Percentiles rank a stretch among this genome's conserved stretches.
Evolutionary conservation across 2,888 invertebrate species (phyloP).

Genomic region (Theristus sp.): DNA sequence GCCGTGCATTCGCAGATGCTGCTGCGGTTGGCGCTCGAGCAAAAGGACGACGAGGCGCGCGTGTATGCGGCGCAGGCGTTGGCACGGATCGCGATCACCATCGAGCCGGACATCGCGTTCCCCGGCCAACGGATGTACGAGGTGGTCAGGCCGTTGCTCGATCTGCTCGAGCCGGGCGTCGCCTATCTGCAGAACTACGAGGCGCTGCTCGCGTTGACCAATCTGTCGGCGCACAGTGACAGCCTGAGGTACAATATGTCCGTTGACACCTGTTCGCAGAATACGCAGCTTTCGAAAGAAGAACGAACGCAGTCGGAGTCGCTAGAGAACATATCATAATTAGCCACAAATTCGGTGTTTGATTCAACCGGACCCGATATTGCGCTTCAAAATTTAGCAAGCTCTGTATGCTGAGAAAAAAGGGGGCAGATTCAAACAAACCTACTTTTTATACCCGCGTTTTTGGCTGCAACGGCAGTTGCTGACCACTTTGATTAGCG

Average conservation of each 20-base stretch:
- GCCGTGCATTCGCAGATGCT: slow-evolving; percentile 44
- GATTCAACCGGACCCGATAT: too few species aligned
- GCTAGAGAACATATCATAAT: too few species aligned
- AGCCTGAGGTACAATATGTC: slow-evolving; percentile 36
- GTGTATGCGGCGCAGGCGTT: slow-evolving; percentile 55
- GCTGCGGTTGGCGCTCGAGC: slow-evolving; percentile 58
- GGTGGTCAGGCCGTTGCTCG: slow-evolving; percentile 64
- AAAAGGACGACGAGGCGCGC: slow-evolving; percentile 59
- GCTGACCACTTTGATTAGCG: too few species aligned
- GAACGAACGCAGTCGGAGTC: too few species aligned
- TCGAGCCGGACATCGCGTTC: slow-evolving; percentile 87
- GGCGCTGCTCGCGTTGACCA: slow-evolving; percentile 81
- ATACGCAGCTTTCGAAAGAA: too few species aligned
- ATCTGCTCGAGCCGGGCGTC: slow-evolving; percentile 64
- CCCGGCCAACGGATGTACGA: slow-evolving; percentile 61
- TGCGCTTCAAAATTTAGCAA: too few species aligned
- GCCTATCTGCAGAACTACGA: slow-evolving; percentile 87
- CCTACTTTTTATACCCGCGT: too few species aligned
- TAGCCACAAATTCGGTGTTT: too few species aligned
- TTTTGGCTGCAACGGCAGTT: too few species aligned
- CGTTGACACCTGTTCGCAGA: too few species aligned
- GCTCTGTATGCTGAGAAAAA: too few species aligned
- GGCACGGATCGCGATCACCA: slow-evolving; percentile 80
- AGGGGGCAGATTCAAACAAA: too few species aligned
- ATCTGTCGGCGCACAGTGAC: slow-evolving; percentile 62